phyloP scores from a whole-genome alignment of 2,888 invertebrate genomes.

The Venusia cambrica region DNA sequence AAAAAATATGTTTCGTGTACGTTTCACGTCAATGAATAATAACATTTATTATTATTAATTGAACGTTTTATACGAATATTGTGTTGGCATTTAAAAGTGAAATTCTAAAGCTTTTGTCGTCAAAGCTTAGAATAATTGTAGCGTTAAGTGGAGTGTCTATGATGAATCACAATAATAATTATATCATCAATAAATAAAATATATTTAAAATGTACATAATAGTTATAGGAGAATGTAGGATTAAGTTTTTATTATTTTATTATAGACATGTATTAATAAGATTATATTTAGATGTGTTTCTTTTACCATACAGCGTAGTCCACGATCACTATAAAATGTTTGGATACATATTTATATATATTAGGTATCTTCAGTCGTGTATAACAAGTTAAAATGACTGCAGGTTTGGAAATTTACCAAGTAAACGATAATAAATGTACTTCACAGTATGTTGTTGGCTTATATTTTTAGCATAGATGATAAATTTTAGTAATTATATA shows the following conservation, averaged over 20 bases:
- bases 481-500: too few species aligned
- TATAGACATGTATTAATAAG: constrained; percentile 65
- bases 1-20: too few species aligned
- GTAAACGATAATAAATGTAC: too few species aligned
- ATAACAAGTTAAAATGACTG: too few species aligned
- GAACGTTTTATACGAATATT: background rate
- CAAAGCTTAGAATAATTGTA: constrained; percentile 18
- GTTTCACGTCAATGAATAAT: background rate
- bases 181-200: constrained; percentile 43
- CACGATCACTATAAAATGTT: constrained; percentile 20
- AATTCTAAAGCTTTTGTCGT: constrained; percentile 13
- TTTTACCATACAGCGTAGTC: constrained; percentile 55
- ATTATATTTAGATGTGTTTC: constrained; percentile 69
- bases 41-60: constrained; percentile 4
- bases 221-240: constrained; percentile 44
- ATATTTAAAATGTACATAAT: constrained; percentile 64
- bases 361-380: too few species aligned
- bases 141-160: constrained; percentile 20
- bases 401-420: too few species aligned
- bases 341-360: too few species aligned
- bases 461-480: too few species aligned
- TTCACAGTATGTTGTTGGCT: too few species aligned
- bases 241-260: constrained; percentile 59
- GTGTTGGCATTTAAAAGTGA: constrained; percentile 13
- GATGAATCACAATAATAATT: constrained; percentile 46